Evolutionary conservation across 2,888 invertebrate genomes (phyloP).

Genomic region (Sthenelais limicola): DNA sequence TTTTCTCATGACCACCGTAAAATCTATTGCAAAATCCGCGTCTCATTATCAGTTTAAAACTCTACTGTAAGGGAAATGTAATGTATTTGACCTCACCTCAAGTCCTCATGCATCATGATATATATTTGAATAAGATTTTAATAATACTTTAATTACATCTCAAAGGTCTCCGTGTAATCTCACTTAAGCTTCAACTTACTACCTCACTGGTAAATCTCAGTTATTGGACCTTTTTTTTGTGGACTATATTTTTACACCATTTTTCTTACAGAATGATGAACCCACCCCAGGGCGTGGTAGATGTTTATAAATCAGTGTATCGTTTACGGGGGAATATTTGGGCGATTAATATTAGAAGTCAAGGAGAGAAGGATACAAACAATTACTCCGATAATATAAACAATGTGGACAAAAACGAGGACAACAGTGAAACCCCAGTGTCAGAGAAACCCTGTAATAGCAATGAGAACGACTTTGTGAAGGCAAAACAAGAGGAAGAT

Average conservation of each 20-base stretch:
- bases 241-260: background rate
- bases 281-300: conserved; percentile 46
- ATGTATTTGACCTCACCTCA: no score
- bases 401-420: background rate
- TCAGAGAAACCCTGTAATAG: background rate
- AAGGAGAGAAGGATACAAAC: background rate
- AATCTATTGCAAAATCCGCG: no score
- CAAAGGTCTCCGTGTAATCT: no score
- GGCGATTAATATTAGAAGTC: conserved; percentile 27
- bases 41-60: no score
- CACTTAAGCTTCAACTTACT: no score
- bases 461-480: conserved; percentile 43
- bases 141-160: no score
- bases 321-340: conserved; percentile 50
- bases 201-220: no score
- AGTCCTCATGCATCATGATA: no score
- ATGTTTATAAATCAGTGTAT: conserved; percentile 62
- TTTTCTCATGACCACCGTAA: no score
- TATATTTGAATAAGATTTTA: no score
- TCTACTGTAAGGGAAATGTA: no score
- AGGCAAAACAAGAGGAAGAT: conserved; percentile 46
- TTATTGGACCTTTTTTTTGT: no score
- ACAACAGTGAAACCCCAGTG: background rate
- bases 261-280: conserved; percentile 12
- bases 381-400: conserved; percentile 5